Evolutionary conservation across 2,797 vertebrate species (phyloP).

Genomic region (Arnoldichthys spilopterus): DNA sequence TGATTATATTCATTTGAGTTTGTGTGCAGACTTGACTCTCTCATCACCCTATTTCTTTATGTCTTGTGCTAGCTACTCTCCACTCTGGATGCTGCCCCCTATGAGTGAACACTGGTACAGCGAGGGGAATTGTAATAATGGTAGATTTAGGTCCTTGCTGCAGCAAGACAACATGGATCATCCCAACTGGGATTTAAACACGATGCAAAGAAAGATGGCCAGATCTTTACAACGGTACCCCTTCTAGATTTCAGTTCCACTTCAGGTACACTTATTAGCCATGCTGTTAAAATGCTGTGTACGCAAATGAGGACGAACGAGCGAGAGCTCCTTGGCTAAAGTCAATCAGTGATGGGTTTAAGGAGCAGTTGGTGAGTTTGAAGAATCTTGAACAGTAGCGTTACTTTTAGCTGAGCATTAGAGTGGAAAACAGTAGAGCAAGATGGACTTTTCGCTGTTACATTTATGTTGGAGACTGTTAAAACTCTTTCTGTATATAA

Average conservation of each 20-base stretch:
- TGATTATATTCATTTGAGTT: conserved; percentile 47
- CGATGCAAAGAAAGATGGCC: conserved; percentile 20
- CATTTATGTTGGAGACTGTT: conserved; percentile 20
- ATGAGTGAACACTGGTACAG: conserved; percentile 50
- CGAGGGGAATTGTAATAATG: conserved; percentile 25
- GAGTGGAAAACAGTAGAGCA: background rate
- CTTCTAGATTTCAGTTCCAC: conserved; percentile 42
- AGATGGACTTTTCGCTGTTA: background rate
- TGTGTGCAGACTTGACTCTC: conserved; percentile 56
- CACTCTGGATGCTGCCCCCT: conserved; percentile 34
- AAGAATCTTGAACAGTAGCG: background rate
- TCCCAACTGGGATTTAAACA: conserved; percentile 30
- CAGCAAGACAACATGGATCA: conserved; percentile 36
- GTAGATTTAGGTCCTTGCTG: conserved; percentile 51
- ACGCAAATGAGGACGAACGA: background rate
- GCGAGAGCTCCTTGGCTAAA: background rate
- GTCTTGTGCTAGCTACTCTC: conserved; percentile 46
- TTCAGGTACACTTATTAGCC: conserved; percentile 55
- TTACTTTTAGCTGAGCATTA: conserved; percentile 4
- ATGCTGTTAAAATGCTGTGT: conserved; percentile 31
- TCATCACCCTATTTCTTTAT: conserved; percentile 58
- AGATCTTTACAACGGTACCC: conserved; percentile 57
- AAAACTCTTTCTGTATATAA: conserved; percentile 38
- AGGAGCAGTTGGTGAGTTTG: background rate
- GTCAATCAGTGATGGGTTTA: conserved; percentile 1